These are phyloP conservation scores for Halcyon malimbica DNA, from an alignment of 2,113 vertebrate species.

Conservation along the genomic window DNA sequence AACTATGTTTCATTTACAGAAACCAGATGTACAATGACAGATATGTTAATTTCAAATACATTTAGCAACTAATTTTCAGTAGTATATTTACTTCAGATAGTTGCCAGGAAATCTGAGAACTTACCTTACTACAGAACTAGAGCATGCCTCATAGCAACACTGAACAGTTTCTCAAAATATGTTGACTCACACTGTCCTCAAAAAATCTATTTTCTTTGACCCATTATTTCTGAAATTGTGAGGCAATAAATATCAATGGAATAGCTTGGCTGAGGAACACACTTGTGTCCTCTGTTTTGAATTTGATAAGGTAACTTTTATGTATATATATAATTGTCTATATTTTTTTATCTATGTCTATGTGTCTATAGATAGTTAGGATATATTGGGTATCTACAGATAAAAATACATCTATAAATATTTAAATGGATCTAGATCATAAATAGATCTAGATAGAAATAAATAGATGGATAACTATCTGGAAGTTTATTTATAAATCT, in stretches of 20 bases:
- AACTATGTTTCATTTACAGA: background rate
- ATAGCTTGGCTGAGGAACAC: background rate
- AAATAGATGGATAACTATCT: background rate
- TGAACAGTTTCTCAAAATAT: background rate
- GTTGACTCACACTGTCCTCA: background rate
- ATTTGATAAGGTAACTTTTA: background rate
- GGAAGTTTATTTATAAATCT: background rate
- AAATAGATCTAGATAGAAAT: background rate
- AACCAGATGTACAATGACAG: background rate
- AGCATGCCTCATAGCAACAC: background rate
- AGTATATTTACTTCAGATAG: background rate
- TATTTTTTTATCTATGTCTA: background rate
- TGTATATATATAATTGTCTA: background rate
- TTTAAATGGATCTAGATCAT: background rate
- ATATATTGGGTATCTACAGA: background rate
- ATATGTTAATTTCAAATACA: background rate
- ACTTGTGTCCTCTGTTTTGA: background rate
- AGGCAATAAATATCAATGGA: background rate
- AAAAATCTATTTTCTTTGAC: background rate
- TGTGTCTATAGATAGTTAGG: background rate
- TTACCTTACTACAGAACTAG: background rate
- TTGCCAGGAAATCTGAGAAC: background rate
- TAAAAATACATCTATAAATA: background rate
- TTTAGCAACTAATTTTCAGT: background rate
- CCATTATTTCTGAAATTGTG: background rate